These are phyloP conservation scores for Hephaestus fuliginosus DNA, from an alignment of 2,797 vertebrate genomes.

Conservation along the genomic window DNA sequence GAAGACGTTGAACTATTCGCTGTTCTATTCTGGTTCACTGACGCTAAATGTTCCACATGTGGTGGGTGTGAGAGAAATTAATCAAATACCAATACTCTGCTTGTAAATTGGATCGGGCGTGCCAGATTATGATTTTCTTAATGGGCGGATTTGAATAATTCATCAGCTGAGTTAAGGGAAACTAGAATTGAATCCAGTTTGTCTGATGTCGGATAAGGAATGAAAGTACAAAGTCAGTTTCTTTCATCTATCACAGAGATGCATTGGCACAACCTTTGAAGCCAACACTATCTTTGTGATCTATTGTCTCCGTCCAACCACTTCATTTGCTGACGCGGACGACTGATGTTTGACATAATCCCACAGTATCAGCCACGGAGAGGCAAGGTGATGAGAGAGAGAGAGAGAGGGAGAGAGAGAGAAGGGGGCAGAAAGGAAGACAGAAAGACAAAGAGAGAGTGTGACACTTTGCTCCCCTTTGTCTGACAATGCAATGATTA, in stretches of 20 bases:
- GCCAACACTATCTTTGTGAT: conserved; percentile 64
- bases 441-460: conserved; percentile 24
- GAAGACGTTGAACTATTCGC: conserved; percentile 29
- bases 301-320: conserved; percentile 48
- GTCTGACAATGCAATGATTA: conserved; percentile 61
- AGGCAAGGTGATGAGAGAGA: conserved; percentile 37
- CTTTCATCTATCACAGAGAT: conserved; percentile 68
- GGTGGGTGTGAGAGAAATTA: conserved; percentile 40
- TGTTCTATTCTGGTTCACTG: conserved; percentile 38
- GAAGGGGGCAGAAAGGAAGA: background rate
- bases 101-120: conserved; percentile 52
- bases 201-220: conserved; percentile 58
- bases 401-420: conserved; percentile 3
- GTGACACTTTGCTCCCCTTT: conserved; percentile 47
- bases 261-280: conserved; percentile 51
- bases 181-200: conserved; percentile 58
- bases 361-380: conserved; percentile 33
- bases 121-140: conserved; percentile 62
- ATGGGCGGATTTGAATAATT: conserved; percentile 71
- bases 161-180: conserved; percentile 64
- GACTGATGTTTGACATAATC: conserved; percentile 66
- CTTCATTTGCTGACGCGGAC: conserved; percentile 63
- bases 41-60: conserved; percentile 47
- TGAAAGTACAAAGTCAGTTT: conserved; percentile 66
- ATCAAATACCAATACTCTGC: conserved; percentile 49